phyloP scores from a whole-genome alignment of 1,140 invertebrate genomes.

The Vanessa atalanta region DNA sequence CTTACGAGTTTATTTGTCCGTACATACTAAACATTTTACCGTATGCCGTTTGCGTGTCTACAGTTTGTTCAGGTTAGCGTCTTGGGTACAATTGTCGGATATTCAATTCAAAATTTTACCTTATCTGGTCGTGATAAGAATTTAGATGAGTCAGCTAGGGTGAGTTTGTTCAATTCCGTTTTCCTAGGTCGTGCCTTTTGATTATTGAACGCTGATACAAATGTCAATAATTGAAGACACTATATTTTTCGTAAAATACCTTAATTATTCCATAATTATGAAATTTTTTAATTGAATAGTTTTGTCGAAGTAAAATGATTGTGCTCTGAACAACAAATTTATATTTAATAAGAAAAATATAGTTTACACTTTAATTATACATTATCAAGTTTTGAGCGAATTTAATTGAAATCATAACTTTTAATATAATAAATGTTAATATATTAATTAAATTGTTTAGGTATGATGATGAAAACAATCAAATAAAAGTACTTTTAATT shows the following conservation, averaged over 20 bases:
- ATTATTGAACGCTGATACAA: constrained; percentile 18
- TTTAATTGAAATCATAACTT: not conserved
- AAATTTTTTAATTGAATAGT: not conserved
- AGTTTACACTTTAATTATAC: no score
- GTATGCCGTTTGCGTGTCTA: constrained; percentile 5
- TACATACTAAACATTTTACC: not conserved
- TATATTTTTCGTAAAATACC: not conserved
- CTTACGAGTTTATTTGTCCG: constrained; percentile 5
- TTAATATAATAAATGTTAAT: not conserved
- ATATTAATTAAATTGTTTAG: not conserved
- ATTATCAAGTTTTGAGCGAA: no score
- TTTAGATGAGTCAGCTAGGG: not conserved
- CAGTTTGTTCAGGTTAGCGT: constrained; percentile 16
- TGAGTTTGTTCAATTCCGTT: not conserved
- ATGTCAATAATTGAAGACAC: not conserved
- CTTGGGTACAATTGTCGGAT: constrained; percentile 8
- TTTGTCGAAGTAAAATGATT: no score
- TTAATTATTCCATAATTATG: no score
- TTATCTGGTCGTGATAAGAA: constrained; percentile 1
- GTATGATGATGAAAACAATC: not conserved
- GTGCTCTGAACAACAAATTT: no score
- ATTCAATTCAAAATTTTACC: constrained; percentile 13
- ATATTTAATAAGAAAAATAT: no score
- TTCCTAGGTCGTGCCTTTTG: not conserved
- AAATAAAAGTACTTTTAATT: constrained; percentile 24